A percentile compares a stretch with the other conserved stretches of the same genome.
phyloP scores from a whole-genome alignment of 2,888 invertebrate genomes.

The Caenorhabditis sp. region DNA sequence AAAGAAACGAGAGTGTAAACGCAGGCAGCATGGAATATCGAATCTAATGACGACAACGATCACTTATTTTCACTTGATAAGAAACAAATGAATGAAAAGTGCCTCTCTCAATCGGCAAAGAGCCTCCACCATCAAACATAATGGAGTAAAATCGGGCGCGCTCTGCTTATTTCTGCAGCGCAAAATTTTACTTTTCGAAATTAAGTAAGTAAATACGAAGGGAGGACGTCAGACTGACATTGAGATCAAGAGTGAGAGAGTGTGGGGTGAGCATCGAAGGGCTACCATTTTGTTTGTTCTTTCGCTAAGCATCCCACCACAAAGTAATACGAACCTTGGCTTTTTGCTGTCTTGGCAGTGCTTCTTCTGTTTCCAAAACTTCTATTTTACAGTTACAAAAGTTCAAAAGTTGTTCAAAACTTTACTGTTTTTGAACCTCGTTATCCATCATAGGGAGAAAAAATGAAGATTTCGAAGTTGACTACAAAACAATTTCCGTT shows the following conservation, averaged over 20 bases:
- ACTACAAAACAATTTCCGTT: conserved; percentile 16
- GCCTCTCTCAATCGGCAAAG: conserved; percentile 2
- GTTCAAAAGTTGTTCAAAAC: too few species aligned
- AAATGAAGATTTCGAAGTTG: background rate
- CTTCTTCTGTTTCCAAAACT: conserved; percentile 4
- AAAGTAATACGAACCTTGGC: conserved; percentile 64
- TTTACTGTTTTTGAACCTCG: too few species aligned
- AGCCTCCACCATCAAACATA: conserved; percentile 38
- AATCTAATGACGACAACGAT: conserved; percentile 31
- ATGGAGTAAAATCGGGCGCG: conserved; percentile 15
- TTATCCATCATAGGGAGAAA: too few species aligned
- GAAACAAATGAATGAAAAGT: conserved; percentile 37
- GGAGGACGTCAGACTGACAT: conserved; percentile 36
- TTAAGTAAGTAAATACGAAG: conserved; percentile 53
- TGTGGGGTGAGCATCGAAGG: conserved; percentile 46
- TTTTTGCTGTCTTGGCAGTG: conserved; percentile 32
- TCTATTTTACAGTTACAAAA: conserved; percentile 9
- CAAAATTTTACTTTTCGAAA: conserved; percentile 54
- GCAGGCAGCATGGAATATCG: background rate
- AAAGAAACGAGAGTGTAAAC: conserved; percentile 1
- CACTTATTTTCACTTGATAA: conserved; percentile 56
- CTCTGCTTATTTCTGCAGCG: conserved; percentile 24
- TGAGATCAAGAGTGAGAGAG: conserved; percentile 34
- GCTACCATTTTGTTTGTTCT: conserved; percentile 63
- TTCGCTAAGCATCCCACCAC: conserved; percentile 52